Evolutionary conservation across 2,797 vertebrate genomes (phyloP).

Genomic region (Poeciliopsis gracilis): DNA sequence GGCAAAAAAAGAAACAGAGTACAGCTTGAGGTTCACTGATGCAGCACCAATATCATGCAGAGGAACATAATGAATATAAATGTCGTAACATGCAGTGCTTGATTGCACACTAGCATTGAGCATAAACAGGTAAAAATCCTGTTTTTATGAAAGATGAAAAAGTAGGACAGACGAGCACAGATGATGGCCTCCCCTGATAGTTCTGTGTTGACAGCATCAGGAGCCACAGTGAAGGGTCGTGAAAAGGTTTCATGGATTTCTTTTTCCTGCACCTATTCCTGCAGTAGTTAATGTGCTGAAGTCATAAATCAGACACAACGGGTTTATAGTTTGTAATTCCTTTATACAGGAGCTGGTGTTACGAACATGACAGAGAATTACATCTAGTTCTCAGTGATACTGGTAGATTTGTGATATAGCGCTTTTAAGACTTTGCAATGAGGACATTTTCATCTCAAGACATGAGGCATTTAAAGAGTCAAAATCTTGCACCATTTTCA

Average conservation of each 20-base stretch:
- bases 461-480: conserved; percentile 10
- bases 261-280: conserved; percentile 30
- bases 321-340: conserved; percentile 26
- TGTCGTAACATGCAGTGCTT: conserved; percentile 9
- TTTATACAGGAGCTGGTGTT: conserved; percentile 1
- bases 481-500: background rate
- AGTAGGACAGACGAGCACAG: conserved; percentile 15
- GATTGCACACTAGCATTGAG: conserved; percentile 10
- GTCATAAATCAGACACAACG: conserved; percentile 32
- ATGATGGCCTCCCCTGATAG: conserved; percentile 55
- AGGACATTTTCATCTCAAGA: background rate
- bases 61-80: background rate
- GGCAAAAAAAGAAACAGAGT: background rate
- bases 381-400: conserved; percentile 1
- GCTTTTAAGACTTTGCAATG: background rate
- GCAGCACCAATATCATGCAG: conserved; percentile 42
- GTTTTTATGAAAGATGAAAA: conserved; percentile 38
- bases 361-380: background rate
- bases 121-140: conserved; percentile 28
- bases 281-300: conserved; percentile 31
- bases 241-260: conserved; percentile 33
- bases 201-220: conserved; percentile 52
- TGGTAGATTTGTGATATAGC: conserved; percentile 11
- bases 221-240: conserved; percentile 63
- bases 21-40: conserved; percentile 39